Conservation (phyloP, 2,797 vertebrate species). For the Hephaestus fuliginosus region DNA sequence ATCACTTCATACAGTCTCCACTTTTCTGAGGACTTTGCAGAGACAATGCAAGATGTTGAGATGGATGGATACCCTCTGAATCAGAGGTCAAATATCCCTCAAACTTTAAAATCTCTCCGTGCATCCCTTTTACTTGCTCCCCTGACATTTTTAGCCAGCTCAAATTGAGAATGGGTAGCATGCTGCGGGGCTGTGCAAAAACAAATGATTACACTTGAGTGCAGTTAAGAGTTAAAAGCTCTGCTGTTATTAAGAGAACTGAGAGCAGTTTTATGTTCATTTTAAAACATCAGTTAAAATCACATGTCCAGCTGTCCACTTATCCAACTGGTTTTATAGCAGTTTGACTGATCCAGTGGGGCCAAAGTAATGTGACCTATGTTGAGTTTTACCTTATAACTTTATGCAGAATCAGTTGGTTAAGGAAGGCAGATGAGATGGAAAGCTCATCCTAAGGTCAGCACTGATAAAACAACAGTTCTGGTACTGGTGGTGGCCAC, state of each 20-base stretch:
- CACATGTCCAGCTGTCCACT: slow-evolving; percentile 26
- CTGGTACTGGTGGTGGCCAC: neutral
- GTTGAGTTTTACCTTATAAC: neutral
- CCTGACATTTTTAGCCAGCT: neutral
- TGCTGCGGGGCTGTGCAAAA: slow-evolving; percentile 33
- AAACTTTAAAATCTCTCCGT: neutral
- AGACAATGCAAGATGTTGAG: neutral
- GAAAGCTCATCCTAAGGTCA: slow-evolving; percentile 6
- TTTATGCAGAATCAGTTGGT: neutral
- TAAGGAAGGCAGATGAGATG: slow-evolving; percentile 7
- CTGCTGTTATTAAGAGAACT: neutral
- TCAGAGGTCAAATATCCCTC: neutral
- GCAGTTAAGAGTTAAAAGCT: slow-evolving; percentile 4
- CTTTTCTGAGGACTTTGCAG: slow-evolving; percentile 4
- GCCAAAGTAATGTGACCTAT: slow-evolving; percentile 4
- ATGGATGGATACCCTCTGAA: neutral
- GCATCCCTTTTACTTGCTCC: slow-evolving; percentile 8
- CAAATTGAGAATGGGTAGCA: slow-evolving; percentile 4
- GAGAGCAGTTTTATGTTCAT: neutral
- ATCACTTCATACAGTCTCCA: neutral
- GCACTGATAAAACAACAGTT: neutral
- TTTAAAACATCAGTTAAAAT: slow-evolving; percentile 35
- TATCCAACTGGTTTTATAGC: slow-evolving; percentile 7
- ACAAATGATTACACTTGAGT: neutral
- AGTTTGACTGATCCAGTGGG: neutral